These are phyloP conservation scores for Neoscelio sp. DNA, from an alignment of 2,888 invertebrate species.

Conservation along the genomic window DNA sequence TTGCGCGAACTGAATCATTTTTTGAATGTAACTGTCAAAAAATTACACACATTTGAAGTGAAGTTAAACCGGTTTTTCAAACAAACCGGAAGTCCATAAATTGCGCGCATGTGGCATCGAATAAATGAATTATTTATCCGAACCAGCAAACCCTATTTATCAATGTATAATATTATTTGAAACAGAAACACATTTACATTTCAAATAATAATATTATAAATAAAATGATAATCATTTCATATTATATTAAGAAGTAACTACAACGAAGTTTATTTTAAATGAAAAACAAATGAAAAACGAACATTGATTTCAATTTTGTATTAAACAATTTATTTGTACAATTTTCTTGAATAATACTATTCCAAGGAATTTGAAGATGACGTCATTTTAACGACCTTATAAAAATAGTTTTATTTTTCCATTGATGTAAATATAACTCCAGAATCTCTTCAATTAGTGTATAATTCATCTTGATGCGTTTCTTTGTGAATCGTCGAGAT, in stretches of 20 bases:
- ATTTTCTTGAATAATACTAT: too few relatives aligned
- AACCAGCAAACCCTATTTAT: constrained; percentile 27
- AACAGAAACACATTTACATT: too few relatives aligned
- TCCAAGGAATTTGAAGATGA: too few relatives aligned
- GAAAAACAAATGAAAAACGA: too few relatives aligned
- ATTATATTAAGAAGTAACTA: too few relatives aligned
- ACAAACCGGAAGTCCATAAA: constrained; percentile 54
- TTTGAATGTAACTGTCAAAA: constrained; percentile 1
- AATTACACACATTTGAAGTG: neutral
- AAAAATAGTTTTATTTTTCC: too few relatives aligned
- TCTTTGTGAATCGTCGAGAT: constrained; percentile 32
- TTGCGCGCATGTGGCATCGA: constrained; percentile 43
- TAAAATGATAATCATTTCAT: too few relatives aligned
- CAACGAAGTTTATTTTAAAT: too few relatives aligned
- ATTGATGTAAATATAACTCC: neutral
- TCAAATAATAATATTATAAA: too few relatives aligned
- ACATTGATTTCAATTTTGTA: neutral
- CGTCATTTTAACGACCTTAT: too few relatives aligned
- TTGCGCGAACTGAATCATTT: neutral
- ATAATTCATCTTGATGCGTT: constrained; percentile 42
- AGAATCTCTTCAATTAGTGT: constrained; percentile 30
- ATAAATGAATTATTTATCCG: constrained; percentile 55
- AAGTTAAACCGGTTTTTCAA: constrained; percentile 1
- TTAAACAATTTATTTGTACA: constrained; percentile 3
- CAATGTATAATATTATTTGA: constrained; percentile 17